phyloP scores from a whole-genome alignment of 2,888 invertebrate genomes.

The Lamellibrachia satsuma region DNA sequence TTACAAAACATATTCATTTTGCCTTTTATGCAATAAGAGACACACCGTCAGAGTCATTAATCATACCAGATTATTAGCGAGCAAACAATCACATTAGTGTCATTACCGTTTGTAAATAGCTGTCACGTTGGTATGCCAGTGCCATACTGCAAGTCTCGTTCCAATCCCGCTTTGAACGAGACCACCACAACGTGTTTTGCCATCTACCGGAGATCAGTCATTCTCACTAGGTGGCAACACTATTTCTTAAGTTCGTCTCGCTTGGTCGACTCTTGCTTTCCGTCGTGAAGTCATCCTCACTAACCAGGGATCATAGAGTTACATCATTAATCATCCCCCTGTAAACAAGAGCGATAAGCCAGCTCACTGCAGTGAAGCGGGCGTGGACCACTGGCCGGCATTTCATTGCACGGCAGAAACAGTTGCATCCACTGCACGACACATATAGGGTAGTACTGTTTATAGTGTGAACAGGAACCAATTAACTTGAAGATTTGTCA shows the following conservation, averaged over 20 bases:
- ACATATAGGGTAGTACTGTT: too few species aligned
- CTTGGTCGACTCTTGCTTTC: too few species aligned
- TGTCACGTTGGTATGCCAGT: slow-evolving; percentile 58
- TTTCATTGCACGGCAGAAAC: too few species aligned
- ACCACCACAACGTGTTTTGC: not conserved
- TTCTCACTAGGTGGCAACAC: not conserved
- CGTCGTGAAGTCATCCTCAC: too few species aligned
- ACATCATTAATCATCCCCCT: too few species aligned
- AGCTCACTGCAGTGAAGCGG: too few species aligned
- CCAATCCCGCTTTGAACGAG: not conserved
- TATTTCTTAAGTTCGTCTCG: not conserved
- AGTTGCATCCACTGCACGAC: too few species aligned
- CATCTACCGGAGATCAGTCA: not conserved
- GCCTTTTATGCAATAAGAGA: not conserved
- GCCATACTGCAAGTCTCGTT: slow-evolving; percentile 43
- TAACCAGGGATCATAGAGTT: too few species aligned
- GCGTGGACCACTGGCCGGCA: too few species aligned
- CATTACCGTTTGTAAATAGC: slow-evolving; percentile 56
- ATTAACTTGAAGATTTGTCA: too few species aligned
- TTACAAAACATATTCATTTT: not conserved
- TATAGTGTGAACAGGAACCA: too few species aligned
- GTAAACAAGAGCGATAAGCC: too few species aligned
- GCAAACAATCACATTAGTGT: not conserved
- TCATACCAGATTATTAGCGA: not conserved
- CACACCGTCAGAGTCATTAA: not conserved